Percentiles rank a stretch among this genome's conserved stretches.
Evolutionary conservation across 2,113 vertebrate species (phyloP).

Genomic region (Neodon shergylaensis): DNA sequence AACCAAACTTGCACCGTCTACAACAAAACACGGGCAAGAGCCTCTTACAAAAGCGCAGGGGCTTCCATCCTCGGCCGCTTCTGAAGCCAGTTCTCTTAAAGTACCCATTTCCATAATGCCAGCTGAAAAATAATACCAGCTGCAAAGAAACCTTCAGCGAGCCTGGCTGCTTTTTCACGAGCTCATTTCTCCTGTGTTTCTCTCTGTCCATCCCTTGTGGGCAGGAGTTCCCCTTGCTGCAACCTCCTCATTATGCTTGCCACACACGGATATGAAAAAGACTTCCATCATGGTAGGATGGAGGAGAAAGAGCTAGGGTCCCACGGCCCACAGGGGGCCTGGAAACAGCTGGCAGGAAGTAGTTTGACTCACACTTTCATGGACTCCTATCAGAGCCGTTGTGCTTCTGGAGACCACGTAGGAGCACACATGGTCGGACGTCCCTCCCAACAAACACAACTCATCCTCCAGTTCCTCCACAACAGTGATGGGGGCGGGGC

Average conservation of each 20-base stretch:
- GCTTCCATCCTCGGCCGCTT: neutral
- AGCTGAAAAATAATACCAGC: too few relatives aligned
- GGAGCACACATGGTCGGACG: neutral
- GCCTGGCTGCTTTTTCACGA: neutral
- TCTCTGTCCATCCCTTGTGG: neutral
- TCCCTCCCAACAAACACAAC: neutral
- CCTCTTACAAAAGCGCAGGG: neutral
- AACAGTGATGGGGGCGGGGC: neutral
- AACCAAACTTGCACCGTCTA: neutral
- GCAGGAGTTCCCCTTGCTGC: neutral
- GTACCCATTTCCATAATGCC: fast-evolving
- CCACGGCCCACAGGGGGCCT: neutral
- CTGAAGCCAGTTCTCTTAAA: neutral
- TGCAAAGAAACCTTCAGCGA: neutral
- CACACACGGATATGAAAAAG: neutral
- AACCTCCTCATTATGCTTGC: neutral
- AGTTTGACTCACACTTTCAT: neutral
- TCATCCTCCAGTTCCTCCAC: neutral
- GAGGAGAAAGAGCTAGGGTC: neutral
- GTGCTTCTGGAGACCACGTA: neutral
- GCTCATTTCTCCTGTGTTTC: neutral
- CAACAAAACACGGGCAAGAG: neutral
- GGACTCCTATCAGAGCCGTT: neutral
- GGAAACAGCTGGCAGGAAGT: neutral
- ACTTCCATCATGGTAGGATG: too few relatives aligned